Evolutionary conservation across 2,888 invertebrate species (phyloP), one percentile per base, ranked within the genome.

Genomic region (Trypoxylon attenuatum): DNA sequence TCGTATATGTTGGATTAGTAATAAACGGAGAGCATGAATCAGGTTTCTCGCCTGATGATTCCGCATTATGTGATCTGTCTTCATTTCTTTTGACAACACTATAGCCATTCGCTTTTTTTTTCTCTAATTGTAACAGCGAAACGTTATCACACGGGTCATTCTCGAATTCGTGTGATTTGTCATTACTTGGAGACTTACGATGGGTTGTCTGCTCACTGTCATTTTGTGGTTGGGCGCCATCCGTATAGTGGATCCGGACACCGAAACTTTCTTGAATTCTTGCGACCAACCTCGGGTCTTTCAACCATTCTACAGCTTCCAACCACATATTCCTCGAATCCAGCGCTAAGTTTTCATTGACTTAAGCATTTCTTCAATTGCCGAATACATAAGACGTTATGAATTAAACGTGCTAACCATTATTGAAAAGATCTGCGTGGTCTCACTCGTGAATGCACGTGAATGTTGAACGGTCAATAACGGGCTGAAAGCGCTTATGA

Each of bases 181-280:
- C n/a, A n/a, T n/a, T n/a, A n/a, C n/a, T n/a, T n/a, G n/a, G n/a
- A 0, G 18, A 42, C 1, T 55, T 23, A 3, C 52, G 23, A 1
- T 43, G 38, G 5, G 39, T 27, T 19, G 3, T 1, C 45, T 45
- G 18, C 8, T 56, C 15, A 33, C 33, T 1, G 5, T 4, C 13
- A 33, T 10, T 13, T 3, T 33, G 8, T n/a, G n/a, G 4, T 2
- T n/a, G 27, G n/a, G 27, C 27, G n/a, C n/a, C 27, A 10, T 27
- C 13, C 15, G 22, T 13, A 21, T 76, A 72, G 49, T 79, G 70
- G 79, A 90, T 90, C 71, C 89, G 88, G 21, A 96, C 91, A 60
- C 95, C 96, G 85, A 95, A 96, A 85, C 90, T 92, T 78, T 91
- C 89, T 86, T 96, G 96, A 79, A 96, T 92, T 84, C 91, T 90